Evolutionary conservation across 2,888 invertebrate species (phyloP), one percentile per base, ranked within the genome.

Genomic region (Argyresthia goedartella): DNA sequence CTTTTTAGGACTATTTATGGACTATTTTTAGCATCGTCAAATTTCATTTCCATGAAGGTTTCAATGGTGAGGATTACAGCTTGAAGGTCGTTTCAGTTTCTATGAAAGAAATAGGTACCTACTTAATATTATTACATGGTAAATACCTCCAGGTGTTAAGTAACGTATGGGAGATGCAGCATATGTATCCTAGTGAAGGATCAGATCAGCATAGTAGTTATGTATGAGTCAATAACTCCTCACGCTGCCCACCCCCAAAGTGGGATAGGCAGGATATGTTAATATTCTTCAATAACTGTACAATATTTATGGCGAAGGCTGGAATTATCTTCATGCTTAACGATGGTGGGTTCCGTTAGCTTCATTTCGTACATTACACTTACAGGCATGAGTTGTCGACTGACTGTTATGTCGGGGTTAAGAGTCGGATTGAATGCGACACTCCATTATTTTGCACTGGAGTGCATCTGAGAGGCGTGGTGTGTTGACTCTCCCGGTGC

Each of bases 381-480:
- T 50, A 35, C 15, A 13, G 25, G 14, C 35, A 34, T 50, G 50
- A 50, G 34, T 50, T 50, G 50, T 35, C 13, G 50, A 43, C n/a
- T 44, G 43, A 43, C 43, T 41, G 42, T 36, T 35, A 35, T 9
- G 48, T 15, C 36, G 36, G 36, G 13, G 48, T 48, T 11, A 8
- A 42, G 42, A 41, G 16, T 42, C 25, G 41, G 13, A 42, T 50
- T 42, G 50, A 42, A 50, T 11, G 42, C 44, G 44, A 15, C 44
- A 44, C 50, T 44, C 44, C 50, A 50, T 50, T 50, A 50, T 44
- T 44, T 50, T 44, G 35, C 34, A 43, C 44, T 35, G 50, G 14
- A 25, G 15, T 50, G 15, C 25, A 25, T 42, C 25, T 9, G 42
- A 41, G 25, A 16, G 25, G 42, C 42, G 50, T 16, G 41, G 10